Evolutionary conservation across 2,797 vertebrate species (phyloP).

Genomic region (Gallinago nigripennis): DNA sequence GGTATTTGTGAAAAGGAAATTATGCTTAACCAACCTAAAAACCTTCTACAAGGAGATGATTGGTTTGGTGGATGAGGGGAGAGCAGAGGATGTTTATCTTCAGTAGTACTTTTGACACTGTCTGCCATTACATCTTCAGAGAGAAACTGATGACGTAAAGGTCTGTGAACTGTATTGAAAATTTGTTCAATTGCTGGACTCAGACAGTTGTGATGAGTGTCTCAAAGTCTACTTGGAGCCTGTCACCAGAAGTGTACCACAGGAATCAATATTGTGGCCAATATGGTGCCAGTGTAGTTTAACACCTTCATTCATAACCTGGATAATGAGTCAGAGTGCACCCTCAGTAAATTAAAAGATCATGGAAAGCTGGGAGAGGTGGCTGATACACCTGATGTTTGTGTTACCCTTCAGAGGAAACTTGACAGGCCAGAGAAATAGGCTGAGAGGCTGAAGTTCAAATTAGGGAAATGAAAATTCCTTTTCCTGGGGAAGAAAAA

Average conservation of each 20-base stretch:
- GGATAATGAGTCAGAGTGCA: too few relatives aligned
- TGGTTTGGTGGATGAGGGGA: background rate
- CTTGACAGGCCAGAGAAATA: background rate
- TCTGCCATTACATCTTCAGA: background rate
- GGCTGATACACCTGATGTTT: background rate
- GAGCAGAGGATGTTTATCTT: background rate
- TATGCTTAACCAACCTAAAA: background rate
- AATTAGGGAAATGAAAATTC: background rate
- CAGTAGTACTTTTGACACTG: background rate
- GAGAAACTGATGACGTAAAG: background rate
- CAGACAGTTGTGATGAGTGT: background rate
- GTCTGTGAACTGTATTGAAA: background rate
- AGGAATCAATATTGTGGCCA: rapidly evolving
- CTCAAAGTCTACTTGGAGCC: background rate
- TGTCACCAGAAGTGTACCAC: background rate
- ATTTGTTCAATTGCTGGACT: too few relatives aligned
- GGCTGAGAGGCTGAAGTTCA: background rate
- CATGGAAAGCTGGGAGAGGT: background rate
- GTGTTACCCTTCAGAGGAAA: background rate
- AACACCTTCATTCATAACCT: background rate
- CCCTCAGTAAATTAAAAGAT: background rate
- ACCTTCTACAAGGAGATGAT: background rate
- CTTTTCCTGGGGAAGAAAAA: background rate
- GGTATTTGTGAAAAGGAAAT: background rate
- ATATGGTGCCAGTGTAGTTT: background rate